Base-by-base conservation (phyloP, 2,888 invertebrate genomes). In the Nesidiocoris tenuis region DNA sequence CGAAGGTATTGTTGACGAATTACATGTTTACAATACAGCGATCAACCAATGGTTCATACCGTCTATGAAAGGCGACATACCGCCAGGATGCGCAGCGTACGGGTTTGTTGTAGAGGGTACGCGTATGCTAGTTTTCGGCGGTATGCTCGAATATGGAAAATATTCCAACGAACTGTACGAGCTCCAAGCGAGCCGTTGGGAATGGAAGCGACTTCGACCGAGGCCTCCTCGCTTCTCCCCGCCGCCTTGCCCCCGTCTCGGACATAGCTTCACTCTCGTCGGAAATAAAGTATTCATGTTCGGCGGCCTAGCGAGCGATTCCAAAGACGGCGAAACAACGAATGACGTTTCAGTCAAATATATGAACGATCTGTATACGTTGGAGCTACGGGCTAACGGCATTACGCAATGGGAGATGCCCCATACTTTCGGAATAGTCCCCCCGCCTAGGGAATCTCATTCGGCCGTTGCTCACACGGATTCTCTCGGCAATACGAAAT, bases 21-120 rank as follows among this genome's bases (percentile, higher is more conserved):
- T 99, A 81, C 98, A 99, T 86, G 98, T 99, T 85, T 99, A 95
- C 87, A 99, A 99, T 85, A 96, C 98, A 84, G 94, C 95, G 68
- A 96, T 95, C 80, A 98, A 98, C 85, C 97, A 98, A 86, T 99
- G 99, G 99, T 98, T 97, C 86, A 95, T 97, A 54, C 99, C 99
- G 16, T 92, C 94, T 70, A 93, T 97, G 78, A 95, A 97, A 83
- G 99, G 99, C 74, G 98, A 99, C 83, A 93, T 97, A 65, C 98
- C 98, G 21, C 96, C 96, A 81, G 98, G 98, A 83, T 98, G 98
- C 86, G 99, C 99, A 63, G 99, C 99, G 1, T 99, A 97, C 86
- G 99, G 99, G 24, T 97, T 99, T 86, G 95, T 98, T 56, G 96
- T 96, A 77, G 97, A 98, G 85, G 96, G 96, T 16, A 97, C 96